Evolutionary conservation across 2,888 invertebrate species (phyloP).

Genomic region (Blastobasis lacticolella): DNA sequence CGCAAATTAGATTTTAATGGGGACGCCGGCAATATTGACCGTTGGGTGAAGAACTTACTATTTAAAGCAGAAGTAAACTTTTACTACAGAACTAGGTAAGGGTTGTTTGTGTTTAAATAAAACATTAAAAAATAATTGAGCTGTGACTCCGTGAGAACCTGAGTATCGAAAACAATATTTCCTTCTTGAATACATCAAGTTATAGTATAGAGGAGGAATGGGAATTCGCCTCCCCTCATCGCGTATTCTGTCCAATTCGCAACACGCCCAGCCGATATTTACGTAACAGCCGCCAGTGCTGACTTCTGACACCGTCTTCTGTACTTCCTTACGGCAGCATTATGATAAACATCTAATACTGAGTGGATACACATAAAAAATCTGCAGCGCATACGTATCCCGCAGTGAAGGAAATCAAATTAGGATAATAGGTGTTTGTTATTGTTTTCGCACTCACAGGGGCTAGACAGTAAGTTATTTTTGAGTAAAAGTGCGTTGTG

Average conservation of each 20-base stretch:
- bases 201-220: constrained; percentile 43
- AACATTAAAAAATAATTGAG: no score
- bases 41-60: constrained; percentile 17
- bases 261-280: constrained; percentile 68
- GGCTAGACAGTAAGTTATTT: no score
- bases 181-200: constrained; percentile 48
- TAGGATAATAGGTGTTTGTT: constrained; percentile 30
- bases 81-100: no score
- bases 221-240: constrained; percentile 61
- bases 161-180: constrained; percentile 22
- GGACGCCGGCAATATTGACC: constrained; percentile 35
- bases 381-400: constrained; percentile 24
- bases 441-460: constrained; percentile 7
- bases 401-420: constrained; percentile 31
- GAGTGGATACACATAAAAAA: constrained; percentile 36
- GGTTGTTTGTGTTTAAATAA: no score
- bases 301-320: constrained; percentile 57
- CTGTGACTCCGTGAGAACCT: no score
- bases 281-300: constrained; percentile 62
- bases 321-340: constrained; percentile 30
- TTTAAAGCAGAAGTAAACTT: no score
- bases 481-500: no score
- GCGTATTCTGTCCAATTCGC: constrained; percentile 67
- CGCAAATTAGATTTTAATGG: constrained; percentile 46
- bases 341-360: constrained; percentile 35